Evolutionary conservation across 2,113 vertebrate genomes (phyloP).

Genomic region (Tetraodon nigroviridis): DNA sequence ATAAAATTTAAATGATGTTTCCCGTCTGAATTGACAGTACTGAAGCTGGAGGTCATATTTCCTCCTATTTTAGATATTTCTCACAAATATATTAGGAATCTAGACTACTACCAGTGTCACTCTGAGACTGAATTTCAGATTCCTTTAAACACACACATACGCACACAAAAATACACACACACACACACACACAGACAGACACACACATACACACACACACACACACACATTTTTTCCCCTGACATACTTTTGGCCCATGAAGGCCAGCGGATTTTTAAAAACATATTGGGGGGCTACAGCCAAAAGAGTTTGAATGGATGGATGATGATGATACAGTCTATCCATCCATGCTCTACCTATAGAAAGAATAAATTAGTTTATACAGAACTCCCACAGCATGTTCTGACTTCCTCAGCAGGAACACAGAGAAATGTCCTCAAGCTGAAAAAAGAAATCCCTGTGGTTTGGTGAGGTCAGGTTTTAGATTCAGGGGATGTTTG

Average conservation of each 20-base stretch:
- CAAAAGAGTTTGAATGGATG: background rate
- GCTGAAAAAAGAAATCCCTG: constrained; percentile 7
- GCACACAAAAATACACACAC: too few species aligned
- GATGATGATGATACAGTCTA: constrained; percentile 1
- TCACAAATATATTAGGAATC: too few species aligned
- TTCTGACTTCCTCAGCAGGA: constrained; percentile 11
- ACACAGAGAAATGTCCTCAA: constrained; percentile 22
- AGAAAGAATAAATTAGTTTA: constrained; percentile 1
- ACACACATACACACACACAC: too few species aligned
- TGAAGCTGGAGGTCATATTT: too few species aligned
- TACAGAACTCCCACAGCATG: constrained; percentile 30
- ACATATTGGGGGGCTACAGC: background rate
- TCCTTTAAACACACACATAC: too few species aligned
- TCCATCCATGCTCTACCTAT: too few species aligned
- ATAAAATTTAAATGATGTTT: too few species aligned
- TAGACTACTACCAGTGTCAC: too few species aligned
- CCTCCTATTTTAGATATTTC: too few species aligned
- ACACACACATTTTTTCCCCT: background rate
- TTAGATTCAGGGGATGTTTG: constrained; percentile 2
- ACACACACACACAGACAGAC: too few species aligned
- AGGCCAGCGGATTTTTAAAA: background rate
- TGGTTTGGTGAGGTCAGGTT: constrained; percentile 9
- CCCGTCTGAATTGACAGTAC: too few species aligned
- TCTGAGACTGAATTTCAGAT: too few species aligned
- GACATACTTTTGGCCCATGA: background rate